Evolutionary conservation across 2,888 invertebrate genomes (phyloP).

Genomic region (Lacanobia wlatinum): DNA sequence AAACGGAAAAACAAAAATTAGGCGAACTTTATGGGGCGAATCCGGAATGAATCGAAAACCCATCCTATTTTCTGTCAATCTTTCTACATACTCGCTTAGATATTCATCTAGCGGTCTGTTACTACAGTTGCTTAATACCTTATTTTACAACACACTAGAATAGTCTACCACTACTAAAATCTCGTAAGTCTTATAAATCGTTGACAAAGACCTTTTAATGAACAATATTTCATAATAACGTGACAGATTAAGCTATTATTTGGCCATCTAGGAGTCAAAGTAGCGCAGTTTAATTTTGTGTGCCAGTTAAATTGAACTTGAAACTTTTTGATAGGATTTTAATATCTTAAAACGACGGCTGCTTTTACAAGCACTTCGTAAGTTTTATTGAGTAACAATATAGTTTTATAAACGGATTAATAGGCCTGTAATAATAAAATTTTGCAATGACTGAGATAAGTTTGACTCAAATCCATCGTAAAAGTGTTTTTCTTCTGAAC

Average conservation of each 20-base stretch:
- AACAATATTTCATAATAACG: conserved; percentile 37
- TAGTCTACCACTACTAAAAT: not conserved
- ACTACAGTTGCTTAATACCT: not conserved
- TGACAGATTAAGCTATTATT: conserved; percentile 36
- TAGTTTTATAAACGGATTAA: conserved; percentile 41
- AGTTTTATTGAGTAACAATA: conserved; percentile 46
- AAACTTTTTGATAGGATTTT: conserved; percentile 45
- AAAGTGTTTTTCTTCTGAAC: conserved; percentile 29
- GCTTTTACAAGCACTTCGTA: conserved; percentile 22
- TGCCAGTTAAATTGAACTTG: conserved; percentile 16
- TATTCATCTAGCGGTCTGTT: not conserved
- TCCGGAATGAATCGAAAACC: no score
- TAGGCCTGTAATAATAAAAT: conserved; percentile 23
- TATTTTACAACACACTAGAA: not conserved
- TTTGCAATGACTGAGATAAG: conserved; percentile 8
- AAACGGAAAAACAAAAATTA: no score
- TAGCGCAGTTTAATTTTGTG: conserved; percentile 33
- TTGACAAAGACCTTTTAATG: conserved; percentile 12
- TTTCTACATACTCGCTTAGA: not conserved
- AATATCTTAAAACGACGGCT: conserved; percentile 35
- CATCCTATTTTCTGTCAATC: no score
- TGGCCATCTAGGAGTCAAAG: conserved; percentile 31
- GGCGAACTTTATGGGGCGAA: no score
- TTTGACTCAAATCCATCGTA: conserved; percentile 7
- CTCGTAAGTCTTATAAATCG: conserved; percentile 9